Percentiles rank a stretch among this genome's conserved stretches.
phyloP scores from a whole-genome alignment of 2,113 vertebrate genomes.

The Actenoides lindsayi region DNA sequence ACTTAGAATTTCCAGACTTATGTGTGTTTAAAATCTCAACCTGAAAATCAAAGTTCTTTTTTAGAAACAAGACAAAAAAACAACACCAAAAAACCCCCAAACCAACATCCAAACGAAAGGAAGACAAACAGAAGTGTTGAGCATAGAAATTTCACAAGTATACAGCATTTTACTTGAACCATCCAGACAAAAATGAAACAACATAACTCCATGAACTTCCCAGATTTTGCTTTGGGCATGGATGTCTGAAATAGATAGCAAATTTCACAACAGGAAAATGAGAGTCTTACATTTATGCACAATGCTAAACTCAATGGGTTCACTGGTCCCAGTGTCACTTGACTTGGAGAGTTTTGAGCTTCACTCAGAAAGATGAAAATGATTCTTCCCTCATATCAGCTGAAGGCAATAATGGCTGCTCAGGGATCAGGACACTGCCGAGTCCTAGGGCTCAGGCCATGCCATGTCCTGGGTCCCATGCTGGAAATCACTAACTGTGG shows the following conservation, averaged over 20 bases:
- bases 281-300: not conserved
- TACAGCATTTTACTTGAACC: not conserved
- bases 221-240: not conserved
- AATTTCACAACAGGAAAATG: not conserved
- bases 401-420: not conserved
- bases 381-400: not conserved
- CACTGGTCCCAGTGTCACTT: not conserved
- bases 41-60: not conserved
- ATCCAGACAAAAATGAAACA: not conserved
- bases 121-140: not conserved
- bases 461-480: not conserved
- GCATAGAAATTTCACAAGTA: not conserved
- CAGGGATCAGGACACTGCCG: too few species aligned
- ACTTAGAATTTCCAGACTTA: not conserved
- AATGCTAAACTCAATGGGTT: not conserved
- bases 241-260: not conserved
- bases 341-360: not conserved
- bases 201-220: not conserved
- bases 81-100: not conserved
- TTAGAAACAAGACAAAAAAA: not conserved
- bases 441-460: not conserved
- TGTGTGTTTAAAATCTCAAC: not conserved
- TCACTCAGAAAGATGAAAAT: not conserved
- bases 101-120: not conserved
- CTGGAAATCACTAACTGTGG: not conserved